phyloP scores from a whole-genome alignment of 2,113 vertebrate species.

The Leptocoma aspasia region DNA sequence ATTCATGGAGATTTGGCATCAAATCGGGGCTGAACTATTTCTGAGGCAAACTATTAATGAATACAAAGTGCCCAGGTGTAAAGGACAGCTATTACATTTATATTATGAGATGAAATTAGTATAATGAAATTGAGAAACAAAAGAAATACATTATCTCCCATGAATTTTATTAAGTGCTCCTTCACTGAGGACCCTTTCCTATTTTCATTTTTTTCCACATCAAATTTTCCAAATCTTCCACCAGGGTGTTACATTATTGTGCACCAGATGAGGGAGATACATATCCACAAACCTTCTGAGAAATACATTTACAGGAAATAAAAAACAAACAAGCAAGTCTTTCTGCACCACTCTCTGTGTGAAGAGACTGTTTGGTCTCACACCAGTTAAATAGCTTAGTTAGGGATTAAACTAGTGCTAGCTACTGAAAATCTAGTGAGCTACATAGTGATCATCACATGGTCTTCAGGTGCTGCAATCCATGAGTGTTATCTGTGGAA shows the following conservation, averaged over 20 bases:
- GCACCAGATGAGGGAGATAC: constrained; percentile 15
- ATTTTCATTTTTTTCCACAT: background rate
- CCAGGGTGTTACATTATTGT: constrained; percentile 28
- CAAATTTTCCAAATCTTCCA: background rate
- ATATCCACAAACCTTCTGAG: background rate
- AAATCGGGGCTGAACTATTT: background rate
- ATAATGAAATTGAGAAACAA: background rate
- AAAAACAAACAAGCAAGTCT: background rate
- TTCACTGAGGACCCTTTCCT: background rate
- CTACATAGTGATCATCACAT: background rate
- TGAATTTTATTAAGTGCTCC: background rate
- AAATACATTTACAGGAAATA: constrained; percentile 4
- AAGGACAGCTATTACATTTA: background rate
- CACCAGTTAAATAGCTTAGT: background rate
- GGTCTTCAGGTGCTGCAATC: background rate
- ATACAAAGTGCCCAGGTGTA: background rate
- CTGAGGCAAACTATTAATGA: background rate
- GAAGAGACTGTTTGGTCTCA: background rate
- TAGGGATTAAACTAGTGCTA: background rate
- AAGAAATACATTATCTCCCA: background rate
- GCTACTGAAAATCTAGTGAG: background rate
- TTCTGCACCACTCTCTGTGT: background rate
- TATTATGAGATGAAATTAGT: background rate
- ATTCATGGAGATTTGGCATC: background rate
- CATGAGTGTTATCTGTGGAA: background rate